Percentiles rank a stretch among this genome's conserved stretches.
Evolutionary conservation across 2,888 invertebrate species (phyloP).

Genomic region (Blomia tropicalis): DNA sequence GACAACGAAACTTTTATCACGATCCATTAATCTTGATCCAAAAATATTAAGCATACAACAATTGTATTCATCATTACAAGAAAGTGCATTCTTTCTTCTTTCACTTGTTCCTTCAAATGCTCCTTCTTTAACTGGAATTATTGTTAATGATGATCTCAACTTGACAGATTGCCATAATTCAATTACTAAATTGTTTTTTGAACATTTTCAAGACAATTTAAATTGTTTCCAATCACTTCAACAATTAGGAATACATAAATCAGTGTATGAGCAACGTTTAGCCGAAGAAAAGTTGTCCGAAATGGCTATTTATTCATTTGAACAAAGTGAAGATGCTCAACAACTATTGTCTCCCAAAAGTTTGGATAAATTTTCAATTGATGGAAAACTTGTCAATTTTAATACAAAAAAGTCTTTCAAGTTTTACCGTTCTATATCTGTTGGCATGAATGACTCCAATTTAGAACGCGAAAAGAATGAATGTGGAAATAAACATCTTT

Average conservation of each 20-base stretch:
- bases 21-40: no score
- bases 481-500: neutral
- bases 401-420: slow-evolving; percentile 28
- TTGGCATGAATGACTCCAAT: slow-evolving; percentile 46
- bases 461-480: neutral
- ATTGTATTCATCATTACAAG: neutral
- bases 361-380: slow-evolving; percentile 5
- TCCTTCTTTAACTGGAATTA: neutral
- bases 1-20: no score
- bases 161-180: neutral
- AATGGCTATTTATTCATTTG: slow-evolving; percentile 29
- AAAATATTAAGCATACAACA: neutral
- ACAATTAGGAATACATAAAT: slow-evolving; percentile 39
- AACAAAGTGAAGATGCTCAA: slow-evolving; percentile 21
- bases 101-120: neutral
- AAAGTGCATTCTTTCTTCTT: neutral
- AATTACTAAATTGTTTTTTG: neutral
- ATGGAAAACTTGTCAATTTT: slow-evolving; percentile 19
- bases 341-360: slow-evolving; percentile 1
- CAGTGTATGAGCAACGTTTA: slow-evolving; percentile 30
- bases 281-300: slow-evolving; percentile 30
- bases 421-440: slow-evolving; percentile 73
- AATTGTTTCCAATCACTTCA: slow-evolving; percentile 43
- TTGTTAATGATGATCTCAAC: neutral
- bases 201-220: neutral